Evolutionary conservation across 2,113 vertebrate species (phyloP), one percentile per base, ranked within the genome.

Genomic region (Pontoporia blainvillei): DNA sequence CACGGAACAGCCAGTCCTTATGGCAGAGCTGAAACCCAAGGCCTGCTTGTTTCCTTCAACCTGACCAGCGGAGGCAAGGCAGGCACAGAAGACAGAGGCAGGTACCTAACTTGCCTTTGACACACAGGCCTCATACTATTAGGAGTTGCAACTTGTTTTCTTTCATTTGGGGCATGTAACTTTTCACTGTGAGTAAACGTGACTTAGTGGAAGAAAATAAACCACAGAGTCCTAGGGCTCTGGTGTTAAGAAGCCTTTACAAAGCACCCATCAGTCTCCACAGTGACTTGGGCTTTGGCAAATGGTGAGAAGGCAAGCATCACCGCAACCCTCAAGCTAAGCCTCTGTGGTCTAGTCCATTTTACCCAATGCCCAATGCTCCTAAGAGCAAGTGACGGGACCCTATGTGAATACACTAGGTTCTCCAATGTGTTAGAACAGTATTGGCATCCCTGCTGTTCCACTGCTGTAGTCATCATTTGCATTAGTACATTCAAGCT

Each of bases 131-230:
- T 61, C 91, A 29, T 4, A 71, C 18, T 69, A 75, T 29, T 88
- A 83, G 84, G 72, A 62, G 78, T 72, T 71, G 73, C 11, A 98
- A 90, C 73, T 54, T 57, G 83, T 96, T 97, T 94, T 92, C 75
- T 67, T 97, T 96, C 91, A 91, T 88, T 79, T 81, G 39, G 71
- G 59, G 39, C 97, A 96, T 49, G 96, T 66, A 72, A 76, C 78
- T 93, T 97, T 82, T 46, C 62, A 3, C 66, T 41, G 62, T 66
- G 6, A 84, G 73, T 5, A 93, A 96, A 97, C 89, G 96, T 0
- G 8, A 27, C 34, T 67, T 67, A 62, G 62, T 21, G n/a, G 21
- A 88, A 93, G 81, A 87, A 87, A 82, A 69, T 10, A 86, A 76
- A 83, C 59, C 89, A 89, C 52, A 72, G 69, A 82, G 78, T 81